Evolutionary conservation across 2,888 invertebrate species (phyloP), one percentile per base, ranked within the genome.

Genomic region (Cyaniris semiargus): DNA sequence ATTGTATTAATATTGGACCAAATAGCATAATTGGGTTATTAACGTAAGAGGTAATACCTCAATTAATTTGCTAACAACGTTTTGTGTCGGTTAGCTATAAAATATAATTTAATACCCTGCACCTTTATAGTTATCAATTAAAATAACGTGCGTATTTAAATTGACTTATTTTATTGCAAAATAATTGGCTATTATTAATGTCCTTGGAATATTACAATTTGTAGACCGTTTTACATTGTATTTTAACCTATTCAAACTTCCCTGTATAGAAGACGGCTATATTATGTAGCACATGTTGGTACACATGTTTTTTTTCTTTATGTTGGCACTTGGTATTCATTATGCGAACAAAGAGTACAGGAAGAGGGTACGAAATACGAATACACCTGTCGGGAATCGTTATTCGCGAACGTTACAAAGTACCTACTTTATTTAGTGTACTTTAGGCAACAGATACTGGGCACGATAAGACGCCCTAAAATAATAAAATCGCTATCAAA

Each of bases 81-180:
- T 44, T 44, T 53, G 5, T 18, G 53, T 53, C 53, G 53, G 53
- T 18, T 53, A 18, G 18, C 1, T 53, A 53, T 53, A 53, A 53
- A 71, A 21, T 1, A 6, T 18, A 38, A 38, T 38, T 34, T n/a
- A 34, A 18, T n/a, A 38, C 38, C 21, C 34, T 71, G 38, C 38
- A 71, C 38, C 18, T 34, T 70, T 70, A n/a, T 71, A 71, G 71
- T 10, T 38, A 71, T 71, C 21, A 71, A 71, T 71, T 21, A 71
- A 21, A 38, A 71, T 70, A 38, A 38, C 21, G n/a, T n/a, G 34
- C 38, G 38, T 71, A 38, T 34, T 71, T 71, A 38, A 38, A 71
- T 71, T 3, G 15, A 10, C n/a, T 71, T 71, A 38, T 21, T 71
- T 71, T 38, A 66, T 31, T 66, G 27, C 15, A 31, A 31, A 27